These are phyloP conservation scores for Amazona guildingii DNA, from an alignment of 2,113 vertebrate species.

Conservation along the genomic window DNA sequence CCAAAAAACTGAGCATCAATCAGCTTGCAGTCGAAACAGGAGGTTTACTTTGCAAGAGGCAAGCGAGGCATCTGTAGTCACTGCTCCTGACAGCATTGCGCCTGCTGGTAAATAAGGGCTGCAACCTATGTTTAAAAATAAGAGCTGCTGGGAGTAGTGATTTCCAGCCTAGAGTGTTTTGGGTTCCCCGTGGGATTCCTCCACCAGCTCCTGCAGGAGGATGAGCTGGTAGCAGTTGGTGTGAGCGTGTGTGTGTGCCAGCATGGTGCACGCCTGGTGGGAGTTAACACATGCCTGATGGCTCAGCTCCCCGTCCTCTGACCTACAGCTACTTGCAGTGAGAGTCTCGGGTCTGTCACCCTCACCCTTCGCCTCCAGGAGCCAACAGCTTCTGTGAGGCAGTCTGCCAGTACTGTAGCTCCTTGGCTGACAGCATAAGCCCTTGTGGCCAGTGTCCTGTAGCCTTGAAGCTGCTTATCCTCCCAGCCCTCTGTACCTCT, in stretches of 20 bases:
- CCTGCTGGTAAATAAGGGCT: conserved; percentile 48
- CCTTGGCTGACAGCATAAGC: neutral
- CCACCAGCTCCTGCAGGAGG: neutral
- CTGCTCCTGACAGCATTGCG: neutral
- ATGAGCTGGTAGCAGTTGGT: neutral
- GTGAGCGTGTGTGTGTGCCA: neutral
- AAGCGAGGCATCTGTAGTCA: neutral
- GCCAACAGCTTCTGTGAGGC: neutral
- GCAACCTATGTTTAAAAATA: conserved; percentile 37
- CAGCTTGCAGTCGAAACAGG: conserved; percentile 30
- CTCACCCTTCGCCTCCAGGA: neutral
- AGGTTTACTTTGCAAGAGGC: neutral
- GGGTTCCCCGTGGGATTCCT: conserved; percentile 21
- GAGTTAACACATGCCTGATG: neutral
- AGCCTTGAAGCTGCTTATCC: neutral
- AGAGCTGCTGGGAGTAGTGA: conserved; percentile 28
- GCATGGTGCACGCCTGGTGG: neutral
- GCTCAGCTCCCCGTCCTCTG: neutral
- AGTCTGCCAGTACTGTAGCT: neutral
- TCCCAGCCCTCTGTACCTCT: neutral
- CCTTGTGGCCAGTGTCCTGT: rapidly evolving
- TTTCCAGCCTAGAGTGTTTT: conserved; percentile 8
- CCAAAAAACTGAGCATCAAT: conserved; percentile 14
- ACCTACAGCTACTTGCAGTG: neutral
- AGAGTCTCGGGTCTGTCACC: neutral